A percentile compares a stretch with the other conserved stretches of the same genome.
Evolutionary conservation across 37 sponge, comb jelly and placozoan genomes (phyloP).

Genomic region (Cliona cf. orientalis): DNA sequence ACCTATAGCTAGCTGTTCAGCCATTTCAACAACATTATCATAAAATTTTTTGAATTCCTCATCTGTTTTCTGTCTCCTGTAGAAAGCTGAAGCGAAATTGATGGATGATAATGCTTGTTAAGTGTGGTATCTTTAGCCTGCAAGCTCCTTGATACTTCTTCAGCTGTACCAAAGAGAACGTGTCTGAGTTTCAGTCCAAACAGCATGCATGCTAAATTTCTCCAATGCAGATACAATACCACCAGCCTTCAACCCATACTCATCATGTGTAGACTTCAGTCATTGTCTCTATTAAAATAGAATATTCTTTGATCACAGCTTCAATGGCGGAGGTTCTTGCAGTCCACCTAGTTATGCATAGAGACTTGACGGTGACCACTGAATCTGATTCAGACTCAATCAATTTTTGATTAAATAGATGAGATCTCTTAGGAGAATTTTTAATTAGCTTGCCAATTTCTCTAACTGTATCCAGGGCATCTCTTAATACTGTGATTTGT

Average conservation of each 20-base stretch:
- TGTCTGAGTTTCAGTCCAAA: conserved; percentile 41
- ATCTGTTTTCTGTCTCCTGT: conserved; percentile 20
- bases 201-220: conserved; percentile 43
- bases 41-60: conserved; percentile 40
- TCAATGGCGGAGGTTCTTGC: conserved; percentile 65
- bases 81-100: conserved; percentile 31
- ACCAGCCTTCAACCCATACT: conserved; percentile 59
- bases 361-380: conserved; percentile 42
- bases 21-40: conserved; percentile 12
- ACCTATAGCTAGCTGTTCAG: conserved; percentile 18
- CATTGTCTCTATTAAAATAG: conserved; percentile 54
- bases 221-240: conserved; percentile 7
- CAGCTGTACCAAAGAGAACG: conserved; percentile 32
- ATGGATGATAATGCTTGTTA: conserved; percentile 46
- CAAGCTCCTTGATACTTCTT: conserved; percentile 33
- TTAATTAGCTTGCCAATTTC: conserved; percentile 36
- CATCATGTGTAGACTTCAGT: conserved; percentile 53
- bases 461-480: conserved; percentile 45
- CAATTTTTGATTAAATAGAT: conserved; percentile 44
- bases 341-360: conserved; percentile 74
- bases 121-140: conserved; percentile 51
- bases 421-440: conserved; percentile 54
- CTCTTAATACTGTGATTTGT: conserved; percentile 26
- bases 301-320: conserved; percentile 58
- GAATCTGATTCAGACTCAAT: conserved; percentile 15